phyloP scores from a whole-genome alignment of 2,797 vertebrate species.

The Heliangelus exortis region DNA sequence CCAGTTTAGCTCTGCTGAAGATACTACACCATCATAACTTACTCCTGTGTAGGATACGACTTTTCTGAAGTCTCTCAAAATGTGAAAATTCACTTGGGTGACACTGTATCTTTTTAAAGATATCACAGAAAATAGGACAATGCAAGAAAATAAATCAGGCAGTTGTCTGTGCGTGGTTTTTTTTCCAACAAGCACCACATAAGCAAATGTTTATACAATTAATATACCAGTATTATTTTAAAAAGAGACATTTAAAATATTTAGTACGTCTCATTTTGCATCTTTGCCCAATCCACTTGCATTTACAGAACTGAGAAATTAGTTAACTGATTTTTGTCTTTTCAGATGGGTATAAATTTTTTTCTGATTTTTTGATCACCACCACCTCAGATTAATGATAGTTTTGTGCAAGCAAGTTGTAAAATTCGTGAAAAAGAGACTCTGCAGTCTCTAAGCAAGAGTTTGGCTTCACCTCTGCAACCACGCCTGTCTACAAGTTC shows the following conservation, averaged over 20 bases:
- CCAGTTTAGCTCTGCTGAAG: neutral
- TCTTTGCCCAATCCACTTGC: neutral
- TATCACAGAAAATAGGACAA: neutral
- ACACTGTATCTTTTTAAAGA: neutral
- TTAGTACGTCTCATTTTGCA: neutral
- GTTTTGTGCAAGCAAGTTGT: fast-evolving
- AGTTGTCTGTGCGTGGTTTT: neutral
- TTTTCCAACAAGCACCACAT: neutral
- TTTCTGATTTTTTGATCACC: neutral
- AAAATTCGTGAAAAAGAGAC: neutral
- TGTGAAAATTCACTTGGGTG: neutral
- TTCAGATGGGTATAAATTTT: neutral
- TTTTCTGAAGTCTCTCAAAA: neutral
- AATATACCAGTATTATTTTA: neutral
- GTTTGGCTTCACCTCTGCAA: neutral
- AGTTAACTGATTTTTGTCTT: neutral
- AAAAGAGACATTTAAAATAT: neutral
- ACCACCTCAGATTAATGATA: neutral
- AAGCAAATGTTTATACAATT: neutral
- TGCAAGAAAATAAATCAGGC: neutral
- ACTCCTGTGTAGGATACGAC: neutral
- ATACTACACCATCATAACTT: neutral
- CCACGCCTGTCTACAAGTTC: neutral
- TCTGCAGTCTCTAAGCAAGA: neutral
- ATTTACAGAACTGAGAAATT: neutral